Conservation (phyloP, 37 sponge, comb jelly and placozoan species). For the Amphimedon queenslandica region DNA sequence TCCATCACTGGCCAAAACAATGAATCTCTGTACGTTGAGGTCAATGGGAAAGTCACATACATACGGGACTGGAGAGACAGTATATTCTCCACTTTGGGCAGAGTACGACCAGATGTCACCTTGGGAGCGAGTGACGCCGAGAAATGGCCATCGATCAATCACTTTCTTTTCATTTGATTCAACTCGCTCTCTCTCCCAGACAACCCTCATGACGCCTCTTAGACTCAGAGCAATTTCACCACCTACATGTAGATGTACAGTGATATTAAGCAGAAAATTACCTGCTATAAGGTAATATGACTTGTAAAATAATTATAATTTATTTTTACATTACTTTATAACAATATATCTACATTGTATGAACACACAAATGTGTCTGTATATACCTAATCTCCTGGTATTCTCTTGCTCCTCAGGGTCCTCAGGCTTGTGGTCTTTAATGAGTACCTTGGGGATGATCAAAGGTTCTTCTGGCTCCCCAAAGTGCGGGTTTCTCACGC, state of each 20-base stretch:
- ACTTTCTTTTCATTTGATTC: constrained; percentile 12
- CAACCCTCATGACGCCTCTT: constrained; percentile 79
- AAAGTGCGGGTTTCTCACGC: constrained; percentile 23
- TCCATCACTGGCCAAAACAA: constrained; percentile 83
- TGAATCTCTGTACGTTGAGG: constrained; percentile 50
- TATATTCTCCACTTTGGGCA: constrained; percentile 52
- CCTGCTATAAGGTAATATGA: too few species aligned
- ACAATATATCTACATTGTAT: too few species aligned
- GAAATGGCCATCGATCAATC: constrained; percentile 78
- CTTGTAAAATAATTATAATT: too few species aligned
- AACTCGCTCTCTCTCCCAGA: constrained; percentile 69
- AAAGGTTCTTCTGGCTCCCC: constrained; percentile 27
- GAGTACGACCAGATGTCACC: constrained; percentile 94
- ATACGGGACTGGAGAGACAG: constrained; percentile 89
- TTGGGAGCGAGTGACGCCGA: constrained; percentile 84
- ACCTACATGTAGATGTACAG: too few species aligned
- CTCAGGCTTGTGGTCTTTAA: constrained; percentile 94
- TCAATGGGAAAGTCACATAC: constrained; percentile 52
- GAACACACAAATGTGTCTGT: too few species aligned
- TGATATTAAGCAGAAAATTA: too few species aligned
- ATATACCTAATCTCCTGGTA: constrained; percentile 63
- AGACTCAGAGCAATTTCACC: constrained; percentile 50
- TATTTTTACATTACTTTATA: too few species aligned
- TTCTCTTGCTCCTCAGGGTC: constrained; percentile 50
- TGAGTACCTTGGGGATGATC: constrained; percentile 56